Evolutionary conservation across 2,113 vertebrate genomes (phyloP).

Genomic region (Trogon surrucura): DNA sequence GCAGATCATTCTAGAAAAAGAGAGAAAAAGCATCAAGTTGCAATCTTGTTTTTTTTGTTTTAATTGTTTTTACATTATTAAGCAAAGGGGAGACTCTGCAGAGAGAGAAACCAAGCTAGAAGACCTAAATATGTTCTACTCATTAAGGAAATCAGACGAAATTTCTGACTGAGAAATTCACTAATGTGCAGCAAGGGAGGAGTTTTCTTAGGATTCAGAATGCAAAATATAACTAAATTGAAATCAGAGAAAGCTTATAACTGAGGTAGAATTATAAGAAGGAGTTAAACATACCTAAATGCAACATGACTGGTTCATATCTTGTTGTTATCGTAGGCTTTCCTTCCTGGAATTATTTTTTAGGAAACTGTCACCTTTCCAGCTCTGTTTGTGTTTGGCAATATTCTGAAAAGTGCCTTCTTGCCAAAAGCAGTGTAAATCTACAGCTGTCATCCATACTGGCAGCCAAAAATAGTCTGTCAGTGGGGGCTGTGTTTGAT

Average conservation of each 20-base stretch:
- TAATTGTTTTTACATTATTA: background rate
- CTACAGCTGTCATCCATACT: slow-evolving; percentile 18
- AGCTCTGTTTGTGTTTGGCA: slow-evolving; percentile 52
- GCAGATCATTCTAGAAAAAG: background rate
- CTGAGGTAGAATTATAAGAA: background rate
- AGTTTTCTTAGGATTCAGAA: background rate
- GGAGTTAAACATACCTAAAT: slow-evolving; percentile 17
- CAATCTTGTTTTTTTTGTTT: background rate
- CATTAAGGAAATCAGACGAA: background rate
- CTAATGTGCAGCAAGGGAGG: background rate
- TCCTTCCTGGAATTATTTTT: slow-evolving; percentile 68
- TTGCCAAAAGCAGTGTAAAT: slow-evolving; percentile 28
- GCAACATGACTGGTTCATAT: background rate
- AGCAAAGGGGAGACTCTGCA: background rate
- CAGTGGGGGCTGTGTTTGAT: background rate
- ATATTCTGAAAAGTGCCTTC: background rate
- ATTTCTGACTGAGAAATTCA: background rate
- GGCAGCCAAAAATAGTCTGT: background rate
- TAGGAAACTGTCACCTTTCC: slow-evolving; percentile 50
- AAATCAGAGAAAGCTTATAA: background rate
- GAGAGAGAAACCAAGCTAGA: background rate
- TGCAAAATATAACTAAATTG: background rate
- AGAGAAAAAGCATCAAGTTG: background rate
- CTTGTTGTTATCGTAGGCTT: slow-evolving; percentile 35
- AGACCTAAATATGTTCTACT: background rate